Evolutionary conservation across 2,113 vertebrate genomes (phyloP).

Genomic region (Andinoacara biseriatus): DNA sequence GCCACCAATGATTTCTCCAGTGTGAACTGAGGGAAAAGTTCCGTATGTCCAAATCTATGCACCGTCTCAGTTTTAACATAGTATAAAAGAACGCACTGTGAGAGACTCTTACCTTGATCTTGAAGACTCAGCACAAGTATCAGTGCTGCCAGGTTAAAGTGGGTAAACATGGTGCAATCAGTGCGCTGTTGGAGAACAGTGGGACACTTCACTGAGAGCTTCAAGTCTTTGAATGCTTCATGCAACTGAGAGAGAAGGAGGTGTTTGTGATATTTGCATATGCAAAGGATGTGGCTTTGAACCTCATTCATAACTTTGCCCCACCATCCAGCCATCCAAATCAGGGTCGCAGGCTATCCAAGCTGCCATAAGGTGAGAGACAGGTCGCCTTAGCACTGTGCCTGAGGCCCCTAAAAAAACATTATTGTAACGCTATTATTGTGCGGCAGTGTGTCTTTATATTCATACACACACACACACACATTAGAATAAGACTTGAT

Average conservation of each 20-base stretch:
- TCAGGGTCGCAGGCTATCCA: no score
- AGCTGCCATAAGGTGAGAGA: no score
- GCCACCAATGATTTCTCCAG: neutral
- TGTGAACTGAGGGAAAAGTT: neutral
- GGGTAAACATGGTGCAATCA: conserved; percentile 38
- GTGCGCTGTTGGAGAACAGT: neutral
- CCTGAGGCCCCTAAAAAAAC: neutral
- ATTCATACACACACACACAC: no score
- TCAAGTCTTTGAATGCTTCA: neutral
- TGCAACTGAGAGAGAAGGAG: neutral
- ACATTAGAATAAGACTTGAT: no score
- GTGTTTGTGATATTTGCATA: neutral
- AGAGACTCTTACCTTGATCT: conserved; percentile 57
- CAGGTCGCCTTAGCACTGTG: no score
- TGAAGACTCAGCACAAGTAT: conserved; percentile 27
- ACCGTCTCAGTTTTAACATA: rapidly evolving
- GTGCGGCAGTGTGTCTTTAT: neutral
- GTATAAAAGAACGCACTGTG: neutral
- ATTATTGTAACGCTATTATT: neutral
- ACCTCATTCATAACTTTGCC: neutral
- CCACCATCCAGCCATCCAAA: no score
- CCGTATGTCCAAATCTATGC: neutral
- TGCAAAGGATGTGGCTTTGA: neutral
- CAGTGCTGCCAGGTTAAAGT: neutral
- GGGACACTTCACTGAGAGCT: neutral